phyloP scores from a whole-genome alignment of 2,113 vertebrate genomes.

The Aspidoscelis tigris region DNA sequence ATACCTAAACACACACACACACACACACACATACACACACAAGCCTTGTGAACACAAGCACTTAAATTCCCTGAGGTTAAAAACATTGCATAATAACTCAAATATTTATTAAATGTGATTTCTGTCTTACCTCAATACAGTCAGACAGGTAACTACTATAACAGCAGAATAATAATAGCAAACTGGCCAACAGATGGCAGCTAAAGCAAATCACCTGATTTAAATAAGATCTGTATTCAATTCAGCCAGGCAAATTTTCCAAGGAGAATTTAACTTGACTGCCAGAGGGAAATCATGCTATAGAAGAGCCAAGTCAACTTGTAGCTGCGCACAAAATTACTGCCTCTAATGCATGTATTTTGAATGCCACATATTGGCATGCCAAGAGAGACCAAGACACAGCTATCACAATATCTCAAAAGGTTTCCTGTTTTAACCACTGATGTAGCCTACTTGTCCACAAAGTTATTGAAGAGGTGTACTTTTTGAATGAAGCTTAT shows the following conservation, averaged over 20 bases:
- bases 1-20: background rate
- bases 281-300: conserved; percentile 70
- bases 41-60: conserved; percentile 13
- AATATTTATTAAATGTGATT: conserved; percentile 70
- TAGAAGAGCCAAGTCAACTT: conserved; percentile 70
- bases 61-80: conserved; percentile 61
- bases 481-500: conserved; percentile 48
- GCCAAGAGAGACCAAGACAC: conserved; percentile 58
- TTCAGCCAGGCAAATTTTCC: conserved; percentile 63
- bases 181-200: conserved; percentile 82
- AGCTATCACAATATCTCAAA: conserved; percentile 53
- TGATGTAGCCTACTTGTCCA: conserved; percentile 64
- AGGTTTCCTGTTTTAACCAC: conserved; percentile 58
- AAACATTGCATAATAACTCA: conserved; percentile 68
- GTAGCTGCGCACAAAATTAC: conserved; percentile 71
- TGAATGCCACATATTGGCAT: conserved; percentile 55
- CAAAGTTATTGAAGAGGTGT: conserved; percentile 64
- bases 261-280: conserved; percentile 75
- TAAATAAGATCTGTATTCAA: conserved; percentile 71
- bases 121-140: conserved; percentile 71
- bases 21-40: conserved; percentile 3
- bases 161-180: conserved; percentile 74
- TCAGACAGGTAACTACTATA: conserved; percentile 75
- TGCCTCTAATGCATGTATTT: conserved; percentile 40
- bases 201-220: conserved; percentile 78